Evolutionary conservation across 2,113 vertebrate genomes (phyloP), one percentile per base, ranked within the genome.

Genomic region (Lampris megalopsis): DNA sequence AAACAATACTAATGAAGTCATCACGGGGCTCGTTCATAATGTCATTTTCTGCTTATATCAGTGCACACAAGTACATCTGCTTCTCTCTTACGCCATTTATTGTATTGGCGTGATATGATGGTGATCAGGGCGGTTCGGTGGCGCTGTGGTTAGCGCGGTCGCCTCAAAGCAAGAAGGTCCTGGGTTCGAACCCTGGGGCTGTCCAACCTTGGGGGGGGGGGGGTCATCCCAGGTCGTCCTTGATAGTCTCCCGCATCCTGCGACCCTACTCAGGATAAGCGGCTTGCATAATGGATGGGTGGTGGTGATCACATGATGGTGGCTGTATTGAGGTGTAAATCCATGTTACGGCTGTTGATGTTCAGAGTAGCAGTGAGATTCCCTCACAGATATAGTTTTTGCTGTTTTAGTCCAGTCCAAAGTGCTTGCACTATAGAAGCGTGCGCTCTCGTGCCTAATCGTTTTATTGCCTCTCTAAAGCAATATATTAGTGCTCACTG

Each of bases 401-500:
- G 58, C 42, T 49, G 53, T 57, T 24, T 61, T 70, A 52, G 50
- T 81, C 60, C 72, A 71, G 54, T 66, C 60, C 41, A 60, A 54
- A 68, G 67, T 24, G 49, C 40, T 75, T 57, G 43, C 62, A 47
- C 75, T 74, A 70, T 79, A 77, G 87, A 87, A 85, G 71, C 50
- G 68, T n/a, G 65, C 35, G 40, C 45, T 71, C 68, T 42, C 58
- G 62, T 65, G 67, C 60, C 82, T 72, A 74, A 77, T 59, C 68
- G 71, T 71, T 91, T 93, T 90, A 93, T 86, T 86, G 81, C 80
- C 82, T 85, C 87, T 79, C 86, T 88, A 76, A 86, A 85, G 81
- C 84, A 77, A 88, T 94, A 91, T 90, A 92, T 92, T 86, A 89
- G 85, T 85, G 68, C 80, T 59, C 70, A 71, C 80, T 86, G 91